Evolutionary conservation across 2,113 vertebrate species (phyloP).

Genomic region (Typhlomys cinereus): DNA sequence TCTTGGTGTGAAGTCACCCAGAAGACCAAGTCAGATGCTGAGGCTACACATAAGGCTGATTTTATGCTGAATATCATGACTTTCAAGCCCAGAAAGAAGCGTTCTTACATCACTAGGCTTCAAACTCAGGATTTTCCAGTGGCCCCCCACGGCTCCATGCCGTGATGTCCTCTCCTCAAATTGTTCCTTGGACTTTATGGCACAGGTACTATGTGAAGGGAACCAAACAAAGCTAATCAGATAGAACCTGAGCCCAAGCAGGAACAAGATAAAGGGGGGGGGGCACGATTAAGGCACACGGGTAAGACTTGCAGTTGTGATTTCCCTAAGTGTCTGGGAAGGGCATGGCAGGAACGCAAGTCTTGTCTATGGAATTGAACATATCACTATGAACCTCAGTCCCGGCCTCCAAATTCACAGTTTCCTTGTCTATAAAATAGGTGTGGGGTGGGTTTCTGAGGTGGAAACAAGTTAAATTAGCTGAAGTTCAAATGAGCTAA

Average conservation of each 20-base stretch:
- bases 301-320: not conserved
- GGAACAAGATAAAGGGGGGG: not conserved
- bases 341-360: not conserved
- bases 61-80: not conserved
- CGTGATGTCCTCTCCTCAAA: fast-evolving
- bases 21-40: not conserved
- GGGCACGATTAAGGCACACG: not conserved
- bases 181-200: not conserved
- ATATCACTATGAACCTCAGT: not conserved
- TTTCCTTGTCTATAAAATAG: not conserved
- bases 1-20: not conserved
- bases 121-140: not conserved
- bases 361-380: not conserved
- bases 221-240: not conserved
- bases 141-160: not conserved
- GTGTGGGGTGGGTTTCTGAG: not conserved
- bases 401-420: not conserved
- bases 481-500: not conserved
- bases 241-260: not conserved
- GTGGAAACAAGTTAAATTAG: not conserved
- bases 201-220: not conserved
- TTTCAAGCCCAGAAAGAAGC: not conserved
- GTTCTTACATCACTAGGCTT: not conserved
- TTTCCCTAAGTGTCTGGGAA: not conserved
- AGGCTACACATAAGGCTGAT: not conserved